phyloP scores from a whole-genome alignment of 2,113 vertebrate species.

The Pagrus major region DNA sequence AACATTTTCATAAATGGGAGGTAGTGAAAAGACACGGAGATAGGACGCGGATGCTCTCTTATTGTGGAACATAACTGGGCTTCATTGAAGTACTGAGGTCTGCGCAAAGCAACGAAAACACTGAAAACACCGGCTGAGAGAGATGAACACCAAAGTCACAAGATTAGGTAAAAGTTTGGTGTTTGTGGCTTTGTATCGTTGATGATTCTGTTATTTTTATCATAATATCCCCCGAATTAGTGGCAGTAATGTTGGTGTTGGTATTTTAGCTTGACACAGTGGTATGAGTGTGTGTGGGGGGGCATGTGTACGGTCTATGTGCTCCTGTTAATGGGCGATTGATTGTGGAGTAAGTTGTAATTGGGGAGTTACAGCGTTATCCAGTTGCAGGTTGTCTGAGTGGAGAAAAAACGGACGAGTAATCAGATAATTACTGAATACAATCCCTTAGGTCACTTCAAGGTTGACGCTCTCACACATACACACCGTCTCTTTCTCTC shows the following conservation, averaged over 20 bases:
- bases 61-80: constrained; percentile 25
- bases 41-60: constrained; percentile 28
- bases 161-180: constrained; percentile 21
- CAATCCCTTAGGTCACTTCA: constrained; percentile 67
- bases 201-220: constrained; percentile 7
- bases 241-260: neutral
- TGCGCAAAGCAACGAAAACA: constrained; percentile 42
- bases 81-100: constrained; percentile 55
- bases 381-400: constrained; percentile 69
- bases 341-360: constrained; percentile 71
- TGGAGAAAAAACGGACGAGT: constrained; percentile 61
- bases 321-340: constrained; percentile 65
- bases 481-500: neutral
- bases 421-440: constrained; percentile 80
- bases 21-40: constrained; percentile 41
- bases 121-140: constrained; percentile 3
- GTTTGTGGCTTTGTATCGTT: constrained; percentile 23
- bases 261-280: constrained; percentile 1
- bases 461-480: constrained; percentile 58
- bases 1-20: constrained; percentile 66
- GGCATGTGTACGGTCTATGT: constrained; percentile 3
- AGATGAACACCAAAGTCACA: constrained; percentile 30
- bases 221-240: neutral
- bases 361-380: constrained; percentile 70
- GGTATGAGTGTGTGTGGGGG: neutral